These are phyloP conservation scores for Mactra quadrangularis DNA, from an alignment of 1,140 invertebrate species.

Conservation along the genomic window DNA sequence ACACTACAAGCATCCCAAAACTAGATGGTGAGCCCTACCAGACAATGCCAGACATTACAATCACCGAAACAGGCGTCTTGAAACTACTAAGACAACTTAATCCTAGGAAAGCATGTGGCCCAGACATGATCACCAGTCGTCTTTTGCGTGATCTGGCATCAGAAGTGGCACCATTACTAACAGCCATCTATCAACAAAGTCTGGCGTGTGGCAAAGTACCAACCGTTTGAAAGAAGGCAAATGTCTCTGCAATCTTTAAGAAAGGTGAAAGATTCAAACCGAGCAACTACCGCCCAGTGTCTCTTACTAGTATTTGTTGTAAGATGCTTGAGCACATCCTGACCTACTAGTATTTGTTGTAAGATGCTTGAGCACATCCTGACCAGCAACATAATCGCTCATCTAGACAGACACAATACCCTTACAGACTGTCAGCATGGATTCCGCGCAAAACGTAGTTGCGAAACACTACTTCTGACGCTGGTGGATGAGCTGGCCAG, in stretches of 20 bases:
- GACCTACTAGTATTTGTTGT: conserved; percentile 52
- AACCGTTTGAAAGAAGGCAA: background rate
- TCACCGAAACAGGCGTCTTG: background rate
- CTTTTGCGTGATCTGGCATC: background rate
- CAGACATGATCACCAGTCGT: conserved; percentile 28
- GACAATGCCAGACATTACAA: conserved; percentile 26
- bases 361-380: background rate
- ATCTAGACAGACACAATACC: too few species aligned
- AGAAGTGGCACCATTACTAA: too few species aligned
- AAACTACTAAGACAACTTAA: conserved; percentile 2
- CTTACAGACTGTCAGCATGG: too few species aligned
- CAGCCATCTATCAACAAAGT: background rate
- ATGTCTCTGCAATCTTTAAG: too few species aligned
- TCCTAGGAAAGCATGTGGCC: conserved; percentile 9
- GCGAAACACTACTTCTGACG: too few species aligned
- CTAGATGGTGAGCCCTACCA: background rate
- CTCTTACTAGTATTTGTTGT: conserved; percentile 47
- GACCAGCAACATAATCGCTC: background rate
- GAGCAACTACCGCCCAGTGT: conserved; percentile 30
- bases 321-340: conserved; percentile 28
- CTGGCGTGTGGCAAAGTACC: background rate
- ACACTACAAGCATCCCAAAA: too few species aligned
- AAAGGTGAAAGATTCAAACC: conserved; percentile 7
- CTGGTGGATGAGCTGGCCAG: too few species aligned
- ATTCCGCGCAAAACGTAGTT: too few species aligned